Percentiles rank a stretch among this genome's conserved stretches.
Evolutionary conservation across 2,113 vertebrate species (phyloP).

Genomic region (Vulpes lagopus): DNA sequence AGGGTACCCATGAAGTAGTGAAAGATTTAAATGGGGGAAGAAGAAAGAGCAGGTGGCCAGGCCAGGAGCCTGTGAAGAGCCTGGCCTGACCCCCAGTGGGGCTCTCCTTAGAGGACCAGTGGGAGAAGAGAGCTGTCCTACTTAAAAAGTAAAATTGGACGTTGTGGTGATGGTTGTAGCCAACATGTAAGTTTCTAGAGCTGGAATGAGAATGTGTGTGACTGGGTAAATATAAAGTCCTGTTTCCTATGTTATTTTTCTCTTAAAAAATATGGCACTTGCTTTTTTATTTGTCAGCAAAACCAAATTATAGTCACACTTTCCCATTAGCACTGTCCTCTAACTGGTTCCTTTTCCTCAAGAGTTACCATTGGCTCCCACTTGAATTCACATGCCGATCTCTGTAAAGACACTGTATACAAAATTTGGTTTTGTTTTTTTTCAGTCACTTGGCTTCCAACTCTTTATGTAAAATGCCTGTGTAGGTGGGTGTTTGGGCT

Average conservation of each 20-base stretch:
- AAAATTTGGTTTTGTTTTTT: conserved; percentile 67
- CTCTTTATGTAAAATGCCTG: conserved; percentile 70
- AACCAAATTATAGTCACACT: conserved; percentile 59
- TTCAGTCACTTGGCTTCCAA: conserved; percentile 58
- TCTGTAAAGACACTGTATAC: conserved; percentile 58
- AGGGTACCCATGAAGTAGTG: neutral
- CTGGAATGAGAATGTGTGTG: neutral
- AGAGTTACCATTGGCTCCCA: conserved; percentile 29
- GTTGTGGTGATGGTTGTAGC: neutral
- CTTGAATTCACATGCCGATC: conserved; percentile 51
- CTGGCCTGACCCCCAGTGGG: neutral
- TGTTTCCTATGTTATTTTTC: conserved; percentile 16
- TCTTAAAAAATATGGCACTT: conserved; percentile 36
- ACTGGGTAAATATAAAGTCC: neutral
- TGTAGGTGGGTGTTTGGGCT: conserved; percentile 73
- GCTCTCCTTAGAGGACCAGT: neutral
- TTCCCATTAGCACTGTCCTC: conserved; percentile 6
- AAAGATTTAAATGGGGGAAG: neutral
- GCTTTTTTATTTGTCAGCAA: conserved; percentile 63
- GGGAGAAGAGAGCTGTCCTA: neutral
- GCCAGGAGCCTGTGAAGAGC: neutral
- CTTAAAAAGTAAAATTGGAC: neutral
- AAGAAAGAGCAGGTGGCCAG: neutral
- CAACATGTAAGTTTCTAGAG: neutral
- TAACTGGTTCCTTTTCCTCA: conserved; percentile 51